A percentile compares a stretch with the other conserved stretches of the same genome.
Conservation (phyloP, 2,797 vertebrate species). For the Gymnodraco acuticeps region DNA sequence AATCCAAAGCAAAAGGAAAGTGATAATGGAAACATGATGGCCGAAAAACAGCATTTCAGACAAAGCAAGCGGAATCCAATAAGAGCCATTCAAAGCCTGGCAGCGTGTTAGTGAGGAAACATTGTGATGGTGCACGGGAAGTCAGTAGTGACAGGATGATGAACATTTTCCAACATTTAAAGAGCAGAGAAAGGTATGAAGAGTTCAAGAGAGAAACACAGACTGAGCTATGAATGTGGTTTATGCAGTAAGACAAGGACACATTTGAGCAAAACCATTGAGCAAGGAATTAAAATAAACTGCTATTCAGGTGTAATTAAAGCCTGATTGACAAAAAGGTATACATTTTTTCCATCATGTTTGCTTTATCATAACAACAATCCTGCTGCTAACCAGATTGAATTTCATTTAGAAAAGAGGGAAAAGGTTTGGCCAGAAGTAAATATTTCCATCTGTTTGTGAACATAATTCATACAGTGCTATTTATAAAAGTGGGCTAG, state of each 20-base stretch:
- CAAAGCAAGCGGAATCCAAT: conserved; percentile 31
- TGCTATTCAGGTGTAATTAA: conserved; percentile 8
- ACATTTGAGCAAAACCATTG: conserved; percentile 25
- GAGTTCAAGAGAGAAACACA: conserved; percentile 31
- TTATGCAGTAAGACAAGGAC: conserved; percentile 1
- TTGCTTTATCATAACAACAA: conserved; percentile 7
- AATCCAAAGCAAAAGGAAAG: conserved; percentile 25
- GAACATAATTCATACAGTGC: not conserved
- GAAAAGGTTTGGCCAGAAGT: conserved; percentile 17
- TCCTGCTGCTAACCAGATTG: conserved; percentile 8
- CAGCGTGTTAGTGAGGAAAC: conserved; percentile 23
- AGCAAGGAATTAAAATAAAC: conserved; percentile 5
- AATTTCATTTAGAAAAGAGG: not conserved
- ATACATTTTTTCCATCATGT: conserved; percentile 6
- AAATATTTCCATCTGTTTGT: not conserved
- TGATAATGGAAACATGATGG: conserved; percentile 12
- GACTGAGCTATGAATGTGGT: not conserved
- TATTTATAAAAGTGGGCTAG: conserved; percentile 6
- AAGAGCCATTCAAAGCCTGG: conserved; percentile 48
- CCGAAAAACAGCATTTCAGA: conserved; percentile 16
- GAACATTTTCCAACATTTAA: conserved; percentile 36
- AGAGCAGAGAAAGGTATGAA: conserved; percentile 14
- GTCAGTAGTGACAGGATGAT: conserved; percentile 12
- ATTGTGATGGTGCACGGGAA: conserved; percentile 25
- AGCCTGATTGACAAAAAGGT: not conserved